Conservation (phyloP, 2,113 vertebrate genomes). For the Emydocephalus ijimae region DNA sequence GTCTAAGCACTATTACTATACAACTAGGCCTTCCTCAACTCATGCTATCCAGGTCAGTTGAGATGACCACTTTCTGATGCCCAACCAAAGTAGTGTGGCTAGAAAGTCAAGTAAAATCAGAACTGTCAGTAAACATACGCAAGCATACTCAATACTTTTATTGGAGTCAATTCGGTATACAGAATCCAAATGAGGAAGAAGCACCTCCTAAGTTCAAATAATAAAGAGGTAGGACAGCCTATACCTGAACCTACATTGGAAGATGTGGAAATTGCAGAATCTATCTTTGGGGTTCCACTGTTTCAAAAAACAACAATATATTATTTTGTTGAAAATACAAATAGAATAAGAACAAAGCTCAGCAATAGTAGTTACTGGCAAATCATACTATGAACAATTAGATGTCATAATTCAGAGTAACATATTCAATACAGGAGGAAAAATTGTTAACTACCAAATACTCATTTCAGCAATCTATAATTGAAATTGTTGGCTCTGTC, state of each 20-base stretch:
- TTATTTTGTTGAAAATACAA: not conserved
- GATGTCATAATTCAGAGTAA: not conserved
- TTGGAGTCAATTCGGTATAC: not conserved
- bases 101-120: not conserved
- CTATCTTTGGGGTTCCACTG: not conserved
- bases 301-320: not conserved
- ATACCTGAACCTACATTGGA: not conserved
- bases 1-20: not conserved
- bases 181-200: not conserved
- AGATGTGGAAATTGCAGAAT: not conserved
- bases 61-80: not conserved
- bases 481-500: not conserved
- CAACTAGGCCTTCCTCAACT: not conserved
- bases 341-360: not conserved
- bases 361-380: not conserved
- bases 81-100: not conserved
- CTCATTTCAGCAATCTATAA: not conserved
- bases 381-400: not conserved
- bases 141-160: not conserved
- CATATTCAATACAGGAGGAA: not conserved
- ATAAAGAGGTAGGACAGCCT: not conserved
- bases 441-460: not conserved
- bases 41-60: not conserved
- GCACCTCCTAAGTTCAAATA: not conserved
- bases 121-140: not conserved